Evolutionary conservation across 2,113 vertebrate species (phyloP), one percentile per base, ranked within the genome.

Genomic region (Aphyosemion australe): DNA sequence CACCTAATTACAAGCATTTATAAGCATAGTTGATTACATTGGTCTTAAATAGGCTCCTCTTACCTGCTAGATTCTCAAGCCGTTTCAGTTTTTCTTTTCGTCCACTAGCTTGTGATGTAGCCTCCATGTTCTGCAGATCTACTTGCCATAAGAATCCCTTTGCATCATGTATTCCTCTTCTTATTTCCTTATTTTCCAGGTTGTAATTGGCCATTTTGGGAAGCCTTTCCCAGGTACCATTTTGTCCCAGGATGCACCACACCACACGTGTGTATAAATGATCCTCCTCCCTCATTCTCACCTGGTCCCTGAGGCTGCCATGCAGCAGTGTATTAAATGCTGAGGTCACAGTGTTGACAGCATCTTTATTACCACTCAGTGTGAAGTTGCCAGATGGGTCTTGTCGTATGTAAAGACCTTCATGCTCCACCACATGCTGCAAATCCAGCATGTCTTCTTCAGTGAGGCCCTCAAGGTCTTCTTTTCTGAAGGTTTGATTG

Each of bases 241-340:
- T 20, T 0, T 5, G 10, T 19, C 71, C 66, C 70, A 75, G 21
- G 63, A 91, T 84, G 69, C 89, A 91, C 90, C 89, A 91, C 2
- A 54, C 21, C 19, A 90, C 83, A 8, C 56, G 32, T 9, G 0
- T 8, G 54, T 79, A 87, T 18, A 87, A 3, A 5, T 62, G 48
- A 0, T 73, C 75, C 61, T 87, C 79, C 1, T 87, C 69, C 31
- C 11, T 83, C 3, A 37, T 13, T 53, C 31, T 86, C 21, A 69
- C 1, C 68, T 85, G 42, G 51, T 49, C 66, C 8, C 1, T 43
- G 10, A 78, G 52, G 16, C 0, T 1, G 1, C 11, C 16, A 0
- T 50, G 39, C 51, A 49, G 18, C 12, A 1, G 42, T 0, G 1
- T 7, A 37, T n/a, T n/a, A n/a, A n/a, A n/a, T n/a, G n/a, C n/a